Conservation (phyloP, 2,888 invertebrate species). For the Alentia gelatinosa region DNA sequence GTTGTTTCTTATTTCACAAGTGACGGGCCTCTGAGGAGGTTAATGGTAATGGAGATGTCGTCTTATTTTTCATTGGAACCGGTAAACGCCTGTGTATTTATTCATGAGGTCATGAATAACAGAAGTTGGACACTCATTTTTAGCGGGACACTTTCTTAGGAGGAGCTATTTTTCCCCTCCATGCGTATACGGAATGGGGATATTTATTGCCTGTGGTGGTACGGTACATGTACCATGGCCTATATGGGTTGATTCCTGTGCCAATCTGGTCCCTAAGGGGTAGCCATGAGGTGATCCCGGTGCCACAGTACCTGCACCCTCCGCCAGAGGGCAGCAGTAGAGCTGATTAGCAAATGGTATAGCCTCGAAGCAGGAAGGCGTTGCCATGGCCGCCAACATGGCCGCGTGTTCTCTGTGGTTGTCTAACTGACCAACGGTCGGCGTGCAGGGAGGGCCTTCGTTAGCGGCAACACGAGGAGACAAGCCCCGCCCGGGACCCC, state of each 20-base stretch:
- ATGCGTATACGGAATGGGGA: too few species aligned
- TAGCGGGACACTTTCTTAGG: not conserved
- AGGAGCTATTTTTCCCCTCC: not conserved
- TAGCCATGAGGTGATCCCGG: not conserved
- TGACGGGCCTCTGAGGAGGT: not conserved
- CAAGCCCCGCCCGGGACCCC: not conserved
- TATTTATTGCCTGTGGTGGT: not conserved
- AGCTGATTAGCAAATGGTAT: not conserved
- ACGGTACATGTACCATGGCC: not conserved
- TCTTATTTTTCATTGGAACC: not conserved
- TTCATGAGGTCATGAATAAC: not conserved
- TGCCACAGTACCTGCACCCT: not conserved
- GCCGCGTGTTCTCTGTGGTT: not conserved
- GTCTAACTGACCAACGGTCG: too few species aligned
- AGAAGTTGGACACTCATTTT: not conserved
- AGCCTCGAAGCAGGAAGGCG: not conserved
- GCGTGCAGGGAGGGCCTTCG: not conserved
- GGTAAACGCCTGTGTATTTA: not conserved
- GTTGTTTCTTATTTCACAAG: not conserved
- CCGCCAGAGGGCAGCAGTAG: not conserved
- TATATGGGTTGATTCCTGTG: not conserved
- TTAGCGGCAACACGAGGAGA: not conserved
- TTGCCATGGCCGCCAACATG: not conserved
- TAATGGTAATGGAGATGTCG: not conserved
- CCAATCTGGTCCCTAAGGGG: not conserved